These are phyloP conservation scores for Anguilla pacifica DNA, from an alignment of 2,797 vertebrate genomes.

Conservation along the genomic window DNA sequence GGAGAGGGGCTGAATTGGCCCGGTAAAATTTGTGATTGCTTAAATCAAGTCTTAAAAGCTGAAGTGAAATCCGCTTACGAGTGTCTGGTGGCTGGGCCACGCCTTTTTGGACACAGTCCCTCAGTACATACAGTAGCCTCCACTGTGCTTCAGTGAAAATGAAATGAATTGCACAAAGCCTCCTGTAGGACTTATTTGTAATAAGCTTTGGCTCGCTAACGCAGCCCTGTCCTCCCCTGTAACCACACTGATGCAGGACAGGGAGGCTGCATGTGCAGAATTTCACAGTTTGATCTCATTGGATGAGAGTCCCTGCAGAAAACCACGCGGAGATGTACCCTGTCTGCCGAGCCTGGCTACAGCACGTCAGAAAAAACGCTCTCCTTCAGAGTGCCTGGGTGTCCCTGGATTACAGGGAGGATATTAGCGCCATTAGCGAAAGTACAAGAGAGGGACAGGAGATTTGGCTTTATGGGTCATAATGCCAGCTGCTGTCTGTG, in stretches of 20 bases:
- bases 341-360: not conserved
- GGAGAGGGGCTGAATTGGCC: too few species aligned
- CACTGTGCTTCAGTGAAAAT: too few species aligned
- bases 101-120: too few species aligned
- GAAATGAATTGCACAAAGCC: too few species aligned
- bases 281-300: not conserved
- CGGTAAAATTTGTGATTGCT: too few species aligned
- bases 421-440: not conserved
- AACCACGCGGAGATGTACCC: not conserved
- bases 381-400: not conserved
- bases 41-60: too few species aligned
- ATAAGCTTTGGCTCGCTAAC: too few species aligned
- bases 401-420: not conserved
- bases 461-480: not conserved
- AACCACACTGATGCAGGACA: not conserved
- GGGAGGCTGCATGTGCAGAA: not conserved
- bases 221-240: too few species aligned
- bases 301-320: not conserved
- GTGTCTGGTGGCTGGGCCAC: too few species aligned
- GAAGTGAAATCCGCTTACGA: too few species aligned
- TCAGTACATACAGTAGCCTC: too few species aligned
- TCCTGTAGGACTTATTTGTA: too few species aligned
- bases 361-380: not conserved
- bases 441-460: not conserved
- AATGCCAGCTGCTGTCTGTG: not conserved